Base-by-base conservation (phyloP, 92 coral and sea anemone genomes). In the Zoanthus solanderi region DNA sequence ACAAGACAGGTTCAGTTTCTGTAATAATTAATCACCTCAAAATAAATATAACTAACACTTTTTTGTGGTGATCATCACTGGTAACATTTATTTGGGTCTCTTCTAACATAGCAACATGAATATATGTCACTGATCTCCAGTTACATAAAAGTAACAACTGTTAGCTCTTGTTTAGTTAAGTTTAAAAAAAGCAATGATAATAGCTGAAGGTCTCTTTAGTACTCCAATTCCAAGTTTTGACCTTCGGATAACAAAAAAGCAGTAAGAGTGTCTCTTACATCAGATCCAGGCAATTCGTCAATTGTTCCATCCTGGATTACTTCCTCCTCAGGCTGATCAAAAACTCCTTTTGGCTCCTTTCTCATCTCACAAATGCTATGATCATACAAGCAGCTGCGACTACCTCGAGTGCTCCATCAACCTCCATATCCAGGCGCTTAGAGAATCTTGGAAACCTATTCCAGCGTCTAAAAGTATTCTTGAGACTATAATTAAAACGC, bases 401-500 rank as follows among this genome's bases (percentile, higher is more conserved):
- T 47, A 83, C 78, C 45, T 63, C 28, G 13, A 83, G 46, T 66
- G 68, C 87, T 68, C 87, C 63, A 46, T 83, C 66, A 50, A 80
- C 87, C 67, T 47, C 37, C 76, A 83, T 83, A 72, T 87, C 93
- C 48, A 87, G 52, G 17, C 88, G 72, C 75, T 90, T 90, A 16
- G 65, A 56, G 50, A 86, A 90, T 77, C 89, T 37, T n/a, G 57
- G 76, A 56, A 86, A 78, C 42, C 83, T 56, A 6, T 90, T 86
- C 93, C 88, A 86, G 17, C 54, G 83, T 5, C 90, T 88, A 52
- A 90, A 90, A 13, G 92, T 89, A 76, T 89, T 87, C 18, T 60
- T 28, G 86, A 81, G 72, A 32, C 86, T 72, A 75, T 72, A 90
- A 61, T 90, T 86, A 85, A 90, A 85, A 52, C 79, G 78, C 42